Percentiles rank a stretch among this genome's conserved stretches.
phyloP scores from a whole-genome alignment of 1,140 invertebrate species.

The Aleiodes sp. region DNA sequence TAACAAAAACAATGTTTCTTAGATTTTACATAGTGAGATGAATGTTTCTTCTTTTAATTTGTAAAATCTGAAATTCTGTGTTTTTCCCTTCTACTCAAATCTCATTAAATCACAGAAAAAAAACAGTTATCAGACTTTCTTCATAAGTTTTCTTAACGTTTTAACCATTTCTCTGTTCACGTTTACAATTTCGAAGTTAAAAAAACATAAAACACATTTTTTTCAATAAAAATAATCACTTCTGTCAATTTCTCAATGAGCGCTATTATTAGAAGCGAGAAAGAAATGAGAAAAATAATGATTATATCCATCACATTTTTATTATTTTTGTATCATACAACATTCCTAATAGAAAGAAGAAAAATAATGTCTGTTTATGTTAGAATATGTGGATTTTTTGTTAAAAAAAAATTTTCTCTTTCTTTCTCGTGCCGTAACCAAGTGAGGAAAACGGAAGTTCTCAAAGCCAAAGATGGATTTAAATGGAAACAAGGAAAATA shows the following conservation, averaged over 20 bases:
- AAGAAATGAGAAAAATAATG: background rate
- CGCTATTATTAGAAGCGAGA: too few relatives aligned
- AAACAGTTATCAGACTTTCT: background rate
- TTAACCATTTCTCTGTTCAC: background rate
- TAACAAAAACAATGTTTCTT: background rate
- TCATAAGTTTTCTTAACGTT: background rate
- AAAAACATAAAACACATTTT: background rate
- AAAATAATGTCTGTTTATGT: background rate
- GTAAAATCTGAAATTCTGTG: background rate
- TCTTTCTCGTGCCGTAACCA: slow-evolving; percentile 18
- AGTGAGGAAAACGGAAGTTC: slow-evolving; percentile 30
- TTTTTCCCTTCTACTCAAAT: too few relatives aligned
- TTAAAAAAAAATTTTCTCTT: background rate
- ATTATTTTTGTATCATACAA: slow-evolving; percentile 18
- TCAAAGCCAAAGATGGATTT: slow-evolving; percentile 51
- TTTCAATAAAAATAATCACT: background rate
- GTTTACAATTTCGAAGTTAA: background rate
- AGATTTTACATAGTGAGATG: background rate
- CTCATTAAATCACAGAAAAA: background rate
- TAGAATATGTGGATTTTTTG: background rate
- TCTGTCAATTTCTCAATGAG: background rate
- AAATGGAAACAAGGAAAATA: slow-evolving; percentile 29
- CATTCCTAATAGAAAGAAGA: background rate
- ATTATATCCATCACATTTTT: background rate
- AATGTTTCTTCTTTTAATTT: background rate